Conservation (phyloP, 2,113 vertebrate genomes). For the Dasyornis broadbenti region DNA sequence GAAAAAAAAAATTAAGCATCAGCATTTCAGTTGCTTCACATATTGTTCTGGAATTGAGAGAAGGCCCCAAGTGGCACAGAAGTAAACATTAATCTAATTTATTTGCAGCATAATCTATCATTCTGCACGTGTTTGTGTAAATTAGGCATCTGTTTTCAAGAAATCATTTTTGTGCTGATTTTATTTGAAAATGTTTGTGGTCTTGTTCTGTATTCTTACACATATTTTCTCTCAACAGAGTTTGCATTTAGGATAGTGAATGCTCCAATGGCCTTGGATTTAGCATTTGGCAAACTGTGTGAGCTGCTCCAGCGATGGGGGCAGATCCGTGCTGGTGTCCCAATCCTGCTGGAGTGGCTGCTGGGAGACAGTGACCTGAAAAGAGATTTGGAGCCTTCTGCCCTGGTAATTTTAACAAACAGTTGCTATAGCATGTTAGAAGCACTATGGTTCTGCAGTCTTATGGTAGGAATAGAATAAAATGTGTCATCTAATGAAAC, state of each 20-base stretch:
- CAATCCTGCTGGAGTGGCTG: constrained; percentile 81
- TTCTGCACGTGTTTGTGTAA: background rate
- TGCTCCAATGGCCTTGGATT: constrained; percentile 81
- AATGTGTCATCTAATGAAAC: background rate
- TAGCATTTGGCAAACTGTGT: constrained; percentile 79
- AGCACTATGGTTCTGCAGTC: background rate
- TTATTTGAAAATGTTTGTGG: background rate
- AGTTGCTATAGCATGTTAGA: background rate
- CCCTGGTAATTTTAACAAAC: constrained; percentile 52
- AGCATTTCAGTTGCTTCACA: background rate
- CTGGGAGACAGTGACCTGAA: constrained; percentile 72
- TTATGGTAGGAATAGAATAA: background rate
- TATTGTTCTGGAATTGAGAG: background rate
- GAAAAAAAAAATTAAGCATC: background rate
- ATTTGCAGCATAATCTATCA: background rate
- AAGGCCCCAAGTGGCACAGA: background rate
- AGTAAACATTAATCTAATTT: background rate
- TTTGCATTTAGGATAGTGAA: constrained; percentile 74
- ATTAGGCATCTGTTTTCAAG: background rate
- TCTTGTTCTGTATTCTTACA: background rate
- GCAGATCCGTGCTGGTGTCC: constrained; percentile 63
- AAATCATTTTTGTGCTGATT: background rate
- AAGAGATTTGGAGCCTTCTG: background rate
- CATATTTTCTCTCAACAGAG: constrained; percentile 59
- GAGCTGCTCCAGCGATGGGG: constrained; percentile 80